These are phyloP conservation scores for Anhinga rufa DNA, from an alignment of 2,113 vertebrate species.

Conservation along the genomic window DNA sequence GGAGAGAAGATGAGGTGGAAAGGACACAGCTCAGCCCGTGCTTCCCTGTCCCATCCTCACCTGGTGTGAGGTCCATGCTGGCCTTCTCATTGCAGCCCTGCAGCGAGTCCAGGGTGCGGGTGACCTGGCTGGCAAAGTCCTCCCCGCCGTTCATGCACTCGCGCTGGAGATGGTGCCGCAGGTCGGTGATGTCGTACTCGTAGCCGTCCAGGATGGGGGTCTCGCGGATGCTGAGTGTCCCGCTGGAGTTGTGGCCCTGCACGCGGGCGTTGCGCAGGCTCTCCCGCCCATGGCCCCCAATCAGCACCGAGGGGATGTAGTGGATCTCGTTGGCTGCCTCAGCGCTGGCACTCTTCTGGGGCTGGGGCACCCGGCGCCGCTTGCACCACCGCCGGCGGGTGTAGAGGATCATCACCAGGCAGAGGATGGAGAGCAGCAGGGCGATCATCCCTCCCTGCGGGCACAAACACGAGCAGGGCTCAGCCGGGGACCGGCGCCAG, in stretches of 20 bases:
- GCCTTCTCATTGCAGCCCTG: conserved; percentile 97
- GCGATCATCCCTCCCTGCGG: conserved; percentile 96
- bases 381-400: conserved; percentile 96
- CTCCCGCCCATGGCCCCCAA: conserved; percentile 93
- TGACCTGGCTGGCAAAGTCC: conserved; percentile 95
- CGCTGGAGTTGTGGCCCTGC: conserved; percentile 94
- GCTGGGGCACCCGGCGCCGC: conserved; percentile 93
- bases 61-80: conserved; percentile 92
- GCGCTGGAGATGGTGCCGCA: conserved; percentile 93
- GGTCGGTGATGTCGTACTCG: conserved; percentile 95
- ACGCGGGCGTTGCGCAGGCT: conserved; percentile 92
- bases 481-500: rapidly evolving
- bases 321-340: conserved; percentile 98
- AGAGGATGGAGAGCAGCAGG: conserved; percentile 92
- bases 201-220: conserved; percentile 97
- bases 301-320: conserved; percentile 97
- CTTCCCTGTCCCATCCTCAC: conserved; percentile 59
- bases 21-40: too few relatives aligned
- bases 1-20: too few relatives aligned
- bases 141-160: conserved; percentile 98
- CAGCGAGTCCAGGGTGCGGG: conserved; percentile 92
- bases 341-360: conserved; percentile 96
- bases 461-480: neutral
- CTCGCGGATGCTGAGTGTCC: conserved; percentile 95
- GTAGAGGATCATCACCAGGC: conserved; percentile 96